phyloP scores from a whole-genome alignment of 2,113 vertebrate species.

The Pholis gunnellus region DNA sequence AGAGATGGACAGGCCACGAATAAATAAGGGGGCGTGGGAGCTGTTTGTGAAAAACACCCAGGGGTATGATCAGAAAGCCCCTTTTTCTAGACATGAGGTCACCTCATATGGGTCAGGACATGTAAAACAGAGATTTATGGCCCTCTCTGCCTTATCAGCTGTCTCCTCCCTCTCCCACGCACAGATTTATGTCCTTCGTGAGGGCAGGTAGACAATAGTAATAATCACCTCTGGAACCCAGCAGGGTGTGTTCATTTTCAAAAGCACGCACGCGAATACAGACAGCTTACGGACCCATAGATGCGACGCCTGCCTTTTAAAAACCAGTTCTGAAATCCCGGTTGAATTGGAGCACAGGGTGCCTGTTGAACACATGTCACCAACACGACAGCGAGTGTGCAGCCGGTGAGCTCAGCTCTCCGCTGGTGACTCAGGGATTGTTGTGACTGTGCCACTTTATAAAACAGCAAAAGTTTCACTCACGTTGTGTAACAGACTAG shows the following conservation, averaged over 20 bases:
- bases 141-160: slow-evolving; percentile 53
- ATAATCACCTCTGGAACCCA: slow-evolving; percentile 52
- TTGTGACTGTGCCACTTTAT: slow-evolving; percentile 60
- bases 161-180: slow-evolving; percentile 42
- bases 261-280: background rate
- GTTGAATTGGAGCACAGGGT: background rate
- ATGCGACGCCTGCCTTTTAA: slow-evolving; percentile 38
- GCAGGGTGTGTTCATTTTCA: slow-evolving; percentile 42
- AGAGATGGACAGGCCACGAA: slow-evolving; percentile 45
- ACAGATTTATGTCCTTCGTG: slow-evolving; percentile 54
- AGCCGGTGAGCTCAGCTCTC: slow-evolving; percentile 1
- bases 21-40: slow-evolving; percentile 40
- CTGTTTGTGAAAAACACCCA: slow-evolving; percentile 54
- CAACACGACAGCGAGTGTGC: background rate
- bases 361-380: slow-evolving; percentile 12
- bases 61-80: slow-evolving; percentile 62
- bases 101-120: slow-evolving; percentile 60
- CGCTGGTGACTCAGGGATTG: slow-evolving; percentile 64
- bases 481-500: slow-evolving; percentile 48
- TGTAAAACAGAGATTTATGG: slow-evolving; percentile 60
- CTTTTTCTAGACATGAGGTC: slow-evolving; percentile 81
- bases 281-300: slow-evolving; percentile 17
- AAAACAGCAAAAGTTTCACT: slow-evolving; percentile 47
- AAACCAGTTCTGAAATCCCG: slow-evolving; percentile 9
- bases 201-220: slow-evolving; percentile 56